Percentiles rank a stretch among this genome's conserved stretches.
phyloP scores from a whole-genome alignment of 1,140 invertebrate genomes.

The Oryctes rhinoceros region DNA sequence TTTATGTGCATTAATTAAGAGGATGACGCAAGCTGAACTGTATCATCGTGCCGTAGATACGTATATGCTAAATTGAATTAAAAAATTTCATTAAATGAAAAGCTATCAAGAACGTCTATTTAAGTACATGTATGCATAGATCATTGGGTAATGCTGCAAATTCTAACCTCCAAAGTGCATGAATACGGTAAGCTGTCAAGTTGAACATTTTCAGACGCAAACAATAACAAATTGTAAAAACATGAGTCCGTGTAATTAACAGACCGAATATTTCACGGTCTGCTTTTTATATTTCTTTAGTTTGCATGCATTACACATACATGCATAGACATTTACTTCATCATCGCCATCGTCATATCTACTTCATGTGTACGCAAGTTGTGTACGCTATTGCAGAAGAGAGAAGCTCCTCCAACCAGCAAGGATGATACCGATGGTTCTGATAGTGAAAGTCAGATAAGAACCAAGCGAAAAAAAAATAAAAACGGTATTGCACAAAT shows the following conservation, averaged over 20 bases:
- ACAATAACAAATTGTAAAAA: slow-evolving; percentile 34
- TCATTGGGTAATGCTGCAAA: slow-evolving; percentile 2
- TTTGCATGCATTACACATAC: neutral
- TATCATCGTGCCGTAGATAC: neutral
- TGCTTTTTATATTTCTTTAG: neutral
- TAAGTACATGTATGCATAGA: neutral
- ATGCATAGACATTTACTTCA: neutral
- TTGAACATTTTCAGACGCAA: neutral
- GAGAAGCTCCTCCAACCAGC: slow-evolving; percentile 24
- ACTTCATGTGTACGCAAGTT: neutral
- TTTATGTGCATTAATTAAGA: slow-evolving; percentile 33
- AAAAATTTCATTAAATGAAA: neutral
- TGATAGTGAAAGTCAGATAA: slow-evolving; percentile 52
- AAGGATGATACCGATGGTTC: slow-evolving; percentile 41
- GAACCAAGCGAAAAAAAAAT: slow-evolving; percentile 18
- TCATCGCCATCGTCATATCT: no score
- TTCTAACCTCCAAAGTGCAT: neutral
- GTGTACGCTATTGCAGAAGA: slow-evolving; percentile 11
- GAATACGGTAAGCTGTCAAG: neutral
- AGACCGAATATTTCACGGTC: slow-evolving; percentile 28
- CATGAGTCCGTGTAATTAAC: slow-evolving; percentile 30
- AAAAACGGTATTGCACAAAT: slow-evolving; percentile 39
- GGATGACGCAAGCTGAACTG: slow-evolving; percentile 9
- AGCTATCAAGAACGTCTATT: neutral
- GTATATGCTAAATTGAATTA: neutral